Evolutionary conservation across 2,888 invertebrate species (phyloP), one percentile per base, ranked within the genome.

Genomic region (Parnassius apollo): DNA sequence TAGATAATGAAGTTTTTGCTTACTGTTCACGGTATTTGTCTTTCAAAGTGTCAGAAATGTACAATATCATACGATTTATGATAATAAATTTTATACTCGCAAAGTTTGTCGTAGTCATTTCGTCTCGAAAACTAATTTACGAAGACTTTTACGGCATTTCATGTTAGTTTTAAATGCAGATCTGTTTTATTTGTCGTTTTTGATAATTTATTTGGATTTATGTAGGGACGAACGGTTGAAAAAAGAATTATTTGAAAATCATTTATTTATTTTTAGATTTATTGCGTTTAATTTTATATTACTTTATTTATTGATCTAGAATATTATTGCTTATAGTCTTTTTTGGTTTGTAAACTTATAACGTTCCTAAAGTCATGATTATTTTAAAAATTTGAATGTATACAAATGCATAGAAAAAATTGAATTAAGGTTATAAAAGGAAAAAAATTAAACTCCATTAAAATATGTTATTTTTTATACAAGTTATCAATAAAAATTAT

Each of bases 21-120:
- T 35, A 35, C 35, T 35, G 35, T 35, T 7, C 35, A 35, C 7
- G 7, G 35, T 35, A 7, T 50, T 59, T 62, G 55, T 62, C 62
- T 58, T 61, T 61, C 50, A 59, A 62, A 62, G 55, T 57, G 62
- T 62, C 62, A 62, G 55, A 55, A 62, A 62, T 59, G 62, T 59
- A 62, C 62, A 62, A 59, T 62, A 55, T 51, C 58, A 54, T 62
- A 55, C 49, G 58, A 62, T 62, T 62, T 62, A 62, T 62, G 58
- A 45, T 46, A 25, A 62, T 55, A 62, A 62, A 45, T 62, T 58
- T 59, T 59, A 42, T 45, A 42, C 54, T 54, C 55, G 35, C 25
- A 13, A 49, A 62, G 58, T 54, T 59, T 42, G 54, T 49, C 58
- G 58, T 53, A 62, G 62, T 62, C 62, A 54, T 62, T 62, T 18